These are phyloP conservation scores for Dusona sp. DNA, from an alignment of 2,888 invertebrate genomes.

Conservation along the genomic window DNA sequence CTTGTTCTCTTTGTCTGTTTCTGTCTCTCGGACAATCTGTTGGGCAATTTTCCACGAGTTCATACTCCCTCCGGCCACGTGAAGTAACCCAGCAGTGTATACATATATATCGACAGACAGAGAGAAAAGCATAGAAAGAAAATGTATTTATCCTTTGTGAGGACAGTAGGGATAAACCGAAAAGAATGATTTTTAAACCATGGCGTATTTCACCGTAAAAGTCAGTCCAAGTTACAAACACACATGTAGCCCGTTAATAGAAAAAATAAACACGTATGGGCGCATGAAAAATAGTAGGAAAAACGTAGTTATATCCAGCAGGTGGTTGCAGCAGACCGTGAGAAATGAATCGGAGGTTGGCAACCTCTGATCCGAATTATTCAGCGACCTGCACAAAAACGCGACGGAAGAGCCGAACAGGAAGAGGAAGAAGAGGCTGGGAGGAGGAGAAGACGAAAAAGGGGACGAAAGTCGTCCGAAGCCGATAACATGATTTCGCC, in stretches of 20 bases:
- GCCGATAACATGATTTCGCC: constrained; percentile 62
- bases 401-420: constrained; percentile 3
- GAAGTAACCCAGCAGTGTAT: not conserved
- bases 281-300: not conserved
- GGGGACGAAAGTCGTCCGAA: constrained; percentile 38
- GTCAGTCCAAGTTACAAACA: not conserved
- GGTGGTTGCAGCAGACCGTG: constrained; percentile 58
- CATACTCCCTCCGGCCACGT: constrained; percentile 11
- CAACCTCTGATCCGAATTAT: constrained; percentile 68
- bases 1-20: constrained; percentile 5
- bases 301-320: constrained; percentile 50
- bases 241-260: not conserved
- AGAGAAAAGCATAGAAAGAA: not conserved
- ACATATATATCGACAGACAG: not conserved
- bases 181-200: constrained; percentile 40
- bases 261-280: not conserved
- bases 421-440: constrained; percentile 26
- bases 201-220: not conserved
- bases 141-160: constrained; percentile 9
- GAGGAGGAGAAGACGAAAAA: not conserved
- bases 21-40: constrained; percentile 16
- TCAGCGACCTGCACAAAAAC: constrained; percentile 30
- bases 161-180: not conserved
- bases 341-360: constrained; percentile 59
- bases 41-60: constrained; percentile 57